These are phyloP conservation scores for Tachina fera DNA, from an alignment of 2,888 invertebrate species.

Conservation along the genomic window DNA sequence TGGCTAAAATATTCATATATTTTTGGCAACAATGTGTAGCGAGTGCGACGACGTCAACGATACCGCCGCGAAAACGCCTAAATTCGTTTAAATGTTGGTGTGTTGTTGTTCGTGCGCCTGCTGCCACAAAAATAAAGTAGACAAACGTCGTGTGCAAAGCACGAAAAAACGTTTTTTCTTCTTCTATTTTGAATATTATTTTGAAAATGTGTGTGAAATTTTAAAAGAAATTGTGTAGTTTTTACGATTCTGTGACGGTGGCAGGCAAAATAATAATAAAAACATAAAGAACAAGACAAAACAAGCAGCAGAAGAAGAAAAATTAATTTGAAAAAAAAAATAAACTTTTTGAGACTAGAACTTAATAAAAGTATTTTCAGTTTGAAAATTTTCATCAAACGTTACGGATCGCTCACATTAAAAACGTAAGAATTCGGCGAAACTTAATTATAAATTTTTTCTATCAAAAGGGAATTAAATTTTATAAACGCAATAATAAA, in stretches of 20 bases:
- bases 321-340: conserved; percentile 47
- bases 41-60: conserved; percentile 74
- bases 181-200: conserved; percentile 42
- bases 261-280: conserved; percentile 72
- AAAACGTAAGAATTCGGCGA: conserved; percentile 72
- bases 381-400: conserved; percentile 80
- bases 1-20: conserved; percentile 73
- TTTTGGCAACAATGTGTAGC: conserved; percentile 79
- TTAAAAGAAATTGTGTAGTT: conserved; percentile 46
- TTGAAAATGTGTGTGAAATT: conserved; percentile 70
- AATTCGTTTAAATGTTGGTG: not conserved
- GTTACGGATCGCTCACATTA: conserved; percentile 74
- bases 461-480: not conserved
- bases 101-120: conserved; percentile 23
- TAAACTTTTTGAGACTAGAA: conserved; percentile 75
- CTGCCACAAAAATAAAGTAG: conserved; percentile 69
- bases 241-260: conserved; percentile 49
- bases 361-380: conserved; percentile 82
- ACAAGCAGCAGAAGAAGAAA: conserved; percentile 53
- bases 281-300: conserved; percentile 70
- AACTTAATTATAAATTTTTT: not conserved
- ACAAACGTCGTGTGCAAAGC: conserved; percentile 72
- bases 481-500: not conserved
- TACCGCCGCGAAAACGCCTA: conserved; percentile 49
- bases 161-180: conserved; percentile 43